Evolutionary conservation across 2,797 vertebrate genomes (phyloP).

Genomic region (Poeciliopsis turneri): DNA sequence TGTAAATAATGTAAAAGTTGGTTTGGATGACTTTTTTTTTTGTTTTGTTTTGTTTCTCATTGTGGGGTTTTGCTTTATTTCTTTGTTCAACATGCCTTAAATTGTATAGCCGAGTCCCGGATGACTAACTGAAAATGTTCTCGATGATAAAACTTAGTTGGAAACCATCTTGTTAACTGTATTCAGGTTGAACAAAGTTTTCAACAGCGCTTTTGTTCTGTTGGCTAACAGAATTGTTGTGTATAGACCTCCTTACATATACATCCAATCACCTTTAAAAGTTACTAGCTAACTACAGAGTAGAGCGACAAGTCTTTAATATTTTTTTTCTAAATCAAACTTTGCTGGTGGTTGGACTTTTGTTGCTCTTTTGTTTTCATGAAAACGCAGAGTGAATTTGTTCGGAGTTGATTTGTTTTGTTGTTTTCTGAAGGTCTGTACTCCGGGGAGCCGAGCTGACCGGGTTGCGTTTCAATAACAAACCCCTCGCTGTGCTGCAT

Average conservation of each 20-base stretch:
- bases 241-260: slow-evolving; percentile 42
- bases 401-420: slow-evolving; percentile 41
- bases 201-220: slow-evolving; percentile 40
- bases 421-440: slow-evolving; percentile 54
- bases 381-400: slow-evolving; percentile 64
- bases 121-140: slow-evolving; percentile 62
- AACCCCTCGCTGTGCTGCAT: background rate
- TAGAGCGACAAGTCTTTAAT: slow-evolving; percentile 29
- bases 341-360: slow-evolving; percentile 59
- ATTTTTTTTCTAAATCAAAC: slow-evolving; percentile 41
- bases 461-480: slow-evolving; percentile 7
- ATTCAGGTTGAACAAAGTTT: slow-evolving; percentile 36
- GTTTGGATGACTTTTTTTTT: slow-evolving; percentile 59
- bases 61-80: slow-evolving; percentile 67
- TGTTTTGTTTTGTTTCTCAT: slow-evolving; percentile 44
- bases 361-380: slow-evolving; percentile 62
- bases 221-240: slow-evolving; percentile 36
- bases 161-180: slow-evolving; percentile 54
- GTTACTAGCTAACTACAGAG: slow-evolving; percentile 51
- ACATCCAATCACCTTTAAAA: slow-evolving; percentile 42
- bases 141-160: slow-evolving; percentile 54
- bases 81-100: slow-evolving; percentile 84
- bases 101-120: slow-evolving; percentile 76
- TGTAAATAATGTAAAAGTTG: slow-evolving; percentile 78
- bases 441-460: slow-evolving; percentile 70